Conservation (phyloP, 2,797 vertebrate genomes). For the Spinibarbus caldwelli region DNA sequence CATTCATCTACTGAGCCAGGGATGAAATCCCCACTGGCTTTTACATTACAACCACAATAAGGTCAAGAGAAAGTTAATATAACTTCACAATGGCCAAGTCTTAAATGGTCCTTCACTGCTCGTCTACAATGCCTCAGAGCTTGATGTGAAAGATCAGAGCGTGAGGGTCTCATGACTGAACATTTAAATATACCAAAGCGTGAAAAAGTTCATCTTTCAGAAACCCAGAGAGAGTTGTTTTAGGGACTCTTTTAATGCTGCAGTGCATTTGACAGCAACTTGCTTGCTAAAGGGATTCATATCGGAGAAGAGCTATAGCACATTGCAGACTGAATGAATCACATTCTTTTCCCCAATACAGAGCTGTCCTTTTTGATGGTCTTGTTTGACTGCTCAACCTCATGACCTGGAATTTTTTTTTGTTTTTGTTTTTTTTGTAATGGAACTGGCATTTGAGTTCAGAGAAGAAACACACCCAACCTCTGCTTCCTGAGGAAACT, state of each 20-base stretch:
- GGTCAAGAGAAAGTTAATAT: slow-evolving; percentile 68
- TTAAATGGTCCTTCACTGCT: neutral
- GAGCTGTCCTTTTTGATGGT: neutral
- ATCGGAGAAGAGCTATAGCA: neutral
- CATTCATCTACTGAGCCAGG: slow-evolving; percentile 59
- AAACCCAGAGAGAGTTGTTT: slow-evolving; percentile 9
- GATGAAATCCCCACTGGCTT: slow-evolving; percentile 50
- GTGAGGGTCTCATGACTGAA: neutral
- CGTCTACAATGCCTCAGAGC: neutral
- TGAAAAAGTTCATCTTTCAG: slow-evolving; percentile 1
- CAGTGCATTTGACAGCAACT: neutral
- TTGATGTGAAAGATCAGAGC: neutral
- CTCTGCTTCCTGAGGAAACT: neutral
- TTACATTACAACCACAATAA: slow-evolving; percentile 62
- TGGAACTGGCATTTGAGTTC: neutral
- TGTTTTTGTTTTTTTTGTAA: neutral
- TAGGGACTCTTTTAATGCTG: neutral
- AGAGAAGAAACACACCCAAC: neutral
- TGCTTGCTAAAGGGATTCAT: neutral
- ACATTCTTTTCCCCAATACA: neutral
- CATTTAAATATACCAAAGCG: slow-evolving; percentile 1
- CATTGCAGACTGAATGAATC: neutral
- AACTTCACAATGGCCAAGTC: slow-evolving; percentile 39
- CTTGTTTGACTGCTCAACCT: neutral
- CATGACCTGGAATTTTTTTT: neutral